Evolutionary conservation across 2,888 invertebrate genomes (phyloP).

Genomic region (Aphodius granarius): DNA sequence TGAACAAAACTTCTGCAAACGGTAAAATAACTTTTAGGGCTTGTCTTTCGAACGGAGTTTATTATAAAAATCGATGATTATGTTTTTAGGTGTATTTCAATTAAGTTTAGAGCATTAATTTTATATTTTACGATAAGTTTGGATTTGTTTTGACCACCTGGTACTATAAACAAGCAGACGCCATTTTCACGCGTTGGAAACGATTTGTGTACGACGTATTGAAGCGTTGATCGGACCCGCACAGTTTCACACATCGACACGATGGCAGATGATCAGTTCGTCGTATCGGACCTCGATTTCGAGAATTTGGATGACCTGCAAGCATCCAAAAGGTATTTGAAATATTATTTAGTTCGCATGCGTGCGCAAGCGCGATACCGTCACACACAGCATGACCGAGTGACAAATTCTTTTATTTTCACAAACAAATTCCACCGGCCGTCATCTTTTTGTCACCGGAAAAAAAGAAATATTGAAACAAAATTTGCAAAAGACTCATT

Average conservation of each 20-base stretch:
- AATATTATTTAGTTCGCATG: neutral
- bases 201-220: constrained; percentile 17
- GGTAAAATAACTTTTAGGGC: neutral
- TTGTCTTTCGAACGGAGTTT: neutral
- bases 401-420: constrained; percentile 25
- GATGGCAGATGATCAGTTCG: constrained; percentile 31
- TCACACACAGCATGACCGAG: neutral
- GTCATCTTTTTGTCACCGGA: constrained; percentile 5
- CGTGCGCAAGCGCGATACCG: neutral
- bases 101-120: neutral
- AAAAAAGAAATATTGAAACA: constrained; percentile 22
- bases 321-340: constrained; percentile 25
- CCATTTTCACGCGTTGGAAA: constrained; percentile 25
- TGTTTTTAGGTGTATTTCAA: neutral
- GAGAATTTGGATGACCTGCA: constrained; percentile 19
- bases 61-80: neutral
- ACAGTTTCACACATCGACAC: neutral
- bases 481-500: neutral
- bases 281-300: constrained; percentile 31
- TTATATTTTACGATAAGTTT: constrained; percentile 5
- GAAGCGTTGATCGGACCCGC: neutral
- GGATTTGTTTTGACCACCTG: neutral
- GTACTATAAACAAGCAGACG: constrained; percentile 21
- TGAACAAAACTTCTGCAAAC: neutral
- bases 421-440: neutral